phyloP scores from a whole-genome alignment of 2,113 vertebrate species.

The Bagarius yarrelli region DNA sequence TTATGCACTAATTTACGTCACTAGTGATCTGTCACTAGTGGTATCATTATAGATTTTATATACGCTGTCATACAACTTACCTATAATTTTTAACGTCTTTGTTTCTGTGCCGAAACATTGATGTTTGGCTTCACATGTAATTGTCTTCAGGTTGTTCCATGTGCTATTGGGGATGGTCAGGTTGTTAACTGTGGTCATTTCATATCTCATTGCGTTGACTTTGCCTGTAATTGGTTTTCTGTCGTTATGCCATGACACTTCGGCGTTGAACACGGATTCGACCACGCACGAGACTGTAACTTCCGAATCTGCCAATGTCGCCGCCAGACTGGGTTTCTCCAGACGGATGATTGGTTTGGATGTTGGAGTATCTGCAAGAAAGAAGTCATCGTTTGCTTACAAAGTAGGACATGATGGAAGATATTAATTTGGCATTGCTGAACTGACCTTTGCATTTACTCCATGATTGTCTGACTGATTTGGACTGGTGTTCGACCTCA shows the following conservation, averaged over 20 bases:
- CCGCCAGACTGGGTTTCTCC: slow-evolving; percentile 55
- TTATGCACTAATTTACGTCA: no score
- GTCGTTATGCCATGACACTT: slow-evolving; percentile 58
- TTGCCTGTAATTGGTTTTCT: fast-evolving
- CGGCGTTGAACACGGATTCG: slow-evolving; percentile 18
- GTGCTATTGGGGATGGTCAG: not conserved
- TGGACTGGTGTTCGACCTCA: not conserved
- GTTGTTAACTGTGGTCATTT: slow-evolving; percentile 21
- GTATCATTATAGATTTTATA: not conserved
- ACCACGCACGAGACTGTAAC: slow-evolving; percentile 58
- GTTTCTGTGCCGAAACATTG: slow-evolving; percentile 47
- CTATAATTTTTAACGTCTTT: not conserved
- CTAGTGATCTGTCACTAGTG: no score
- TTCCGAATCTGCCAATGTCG: not conserved
- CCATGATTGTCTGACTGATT: not conserved
- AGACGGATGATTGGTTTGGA: slow-evolving; percentile 41
- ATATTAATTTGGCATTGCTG: not conserved
- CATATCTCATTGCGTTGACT: fast-evolving
- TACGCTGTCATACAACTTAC: slow-evolving; percentile 35
- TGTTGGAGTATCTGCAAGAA: slow-evolving; percentile 34
- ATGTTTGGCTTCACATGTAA: slow-evolving; percentile 63
- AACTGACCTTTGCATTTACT: slow-evolving; percentile 64
- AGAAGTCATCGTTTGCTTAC: not conserved
- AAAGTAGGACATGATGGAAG: not conserved
- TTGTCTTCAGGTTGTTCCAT: slow-evolving; percentile 39